phyloP scores from a whole-genome alignment of 2,888 invertebrate genomes.

The Crocallis elinguaria region DNA sequence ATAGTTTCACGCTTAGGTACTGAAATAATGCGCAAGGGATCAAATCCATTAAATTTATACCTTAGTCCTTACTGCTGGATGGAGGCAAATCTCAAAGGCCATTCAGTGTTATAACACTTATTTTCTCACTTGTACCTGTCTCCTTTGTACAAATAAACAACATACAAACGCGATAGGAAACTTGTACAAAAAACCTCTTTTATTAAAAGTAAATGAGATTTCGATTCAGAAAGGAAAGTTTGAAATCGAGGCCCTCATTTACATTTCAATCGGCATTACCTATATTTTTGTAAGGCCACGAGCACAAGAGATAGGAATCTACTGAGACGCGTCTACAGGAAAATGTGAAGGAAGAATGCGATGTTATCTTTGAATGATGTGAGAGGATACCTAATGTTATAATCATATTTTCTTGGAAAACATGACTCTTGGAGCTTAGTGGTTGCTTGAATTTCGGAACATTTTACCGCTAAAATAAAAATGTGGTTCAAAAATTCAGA shows the following conservation, averaged over 20 bases:
- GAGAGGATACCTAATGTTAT: conserved; percentile 18
- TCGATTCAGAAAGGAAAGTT: conserved; percentile 54
- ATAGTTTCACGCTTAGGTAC: too few species aligned
- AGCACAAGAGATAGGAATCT: conserved; percentile 25
- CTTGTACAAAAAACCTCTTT: conserved; percentile 49
- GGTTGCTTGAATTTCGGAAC: not conserved
- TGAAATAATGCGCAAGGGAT: too few species aligned
- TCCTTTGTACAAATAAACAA: conserved; percentile 41
- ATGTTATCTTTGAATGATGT: conserved; percentile 23
- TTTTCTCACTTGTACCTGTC: conserved; percentile 8
- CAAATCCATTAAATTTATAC: too few species aligned
- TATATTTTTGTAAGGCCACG: conserved; percentile 56
- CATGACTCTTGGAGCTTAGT: not conserved
- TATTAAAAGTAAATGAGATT: conserved; percentile 62
- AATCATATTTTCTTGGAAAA: conserved; percentile 23
- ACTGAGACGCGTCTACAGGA: conserved; percentile 18
- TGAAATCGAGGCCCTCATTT: conserved; percentile 73
- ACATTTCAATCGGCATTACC: conserved; percentile 78
- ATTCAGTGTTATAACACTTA: not conserved
- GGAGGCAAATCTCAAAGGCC: not conserved
- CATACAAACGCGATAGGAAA: conserved; percentile 39
- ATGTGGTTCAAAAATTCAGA: too few species aligned
- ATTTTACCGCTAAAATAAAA: too few species aligned
- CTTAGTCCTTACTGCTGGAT: too few species aligned
- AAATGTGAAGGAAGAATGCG: conserved; percentile 13